Conservation (phyloP, 2,113 vertebrate genomes). For the Paedocypris sp. region DNA sequence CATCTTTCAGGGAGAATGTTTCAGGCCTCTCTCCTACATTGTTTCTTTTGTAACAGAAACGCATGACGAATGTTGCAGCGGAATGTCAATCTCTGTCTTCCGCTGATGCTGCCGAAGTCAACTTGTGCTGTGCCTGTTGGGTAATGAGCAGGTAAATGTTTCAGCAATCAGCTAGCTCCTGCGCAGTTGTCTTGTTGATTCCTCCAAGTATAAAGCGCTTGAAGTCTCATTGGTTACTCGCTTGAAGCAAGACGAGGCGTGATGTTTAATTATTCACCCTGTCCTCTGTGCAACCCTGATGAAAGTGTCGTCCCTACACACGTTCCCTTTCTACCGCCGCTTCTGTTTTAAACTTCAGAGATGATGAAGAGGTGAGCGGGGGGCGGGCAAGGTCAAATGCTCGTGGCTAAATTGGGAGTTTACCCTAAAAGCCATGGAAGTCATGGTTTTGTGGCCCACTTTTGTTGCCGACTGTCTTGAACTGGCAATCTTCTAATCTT, state of each 20-base stretch:
- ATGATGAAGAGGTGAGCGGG: not conserved
- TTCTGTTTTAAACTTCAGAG: conserved; percentile 26
- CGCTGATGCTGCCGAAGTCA: not conserved
- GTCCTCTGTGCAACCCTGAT: conserved; percentile 55
- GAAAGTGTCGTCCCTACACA: conserved; percentile 40
- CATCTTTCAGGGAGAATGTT: conserved; percentile 15
- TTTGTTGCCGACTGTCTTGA: conserved; percentile 9
- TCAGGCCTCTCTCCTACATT: not conserved
- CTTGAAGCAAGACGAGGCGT: conserved; percentile 49
- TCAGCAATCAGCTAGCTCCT: conserved; percentile 45
- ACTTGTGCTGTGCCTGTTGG: not conserved
- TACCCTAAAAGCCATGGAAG: conserved; percentile 38
- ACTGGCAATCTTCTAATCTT: conserved; percentile 14
- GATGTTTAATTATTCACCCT: conserved; percentile 60
- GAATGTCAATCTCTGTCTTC: not conserved
- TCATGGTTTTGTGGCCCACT: conserved; percentile 31
- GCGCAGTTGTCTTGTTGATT: conserved; percentile 44
- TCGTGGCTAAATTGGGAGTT: conserved; percentile 30
- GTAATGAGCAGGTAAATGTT: conserved; percentile 66
- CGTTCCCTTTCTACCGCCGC: conserved; percentile 33
- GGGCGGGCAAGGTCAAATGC: conserved; percentile 26
- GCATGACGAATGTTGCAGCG: conserved; percentile 10
- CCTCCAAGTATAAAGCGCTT: conserved; percentile 37
- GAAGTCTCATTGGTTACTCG: conserved; percentile 47
- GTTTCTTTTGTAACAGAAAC: conserved; percentile 7